These are phyloP conservation scores for Crotalus viridis DNA, from an alignment of 2,113 vertebrate species.

Conservation along the genomic window DNA sequence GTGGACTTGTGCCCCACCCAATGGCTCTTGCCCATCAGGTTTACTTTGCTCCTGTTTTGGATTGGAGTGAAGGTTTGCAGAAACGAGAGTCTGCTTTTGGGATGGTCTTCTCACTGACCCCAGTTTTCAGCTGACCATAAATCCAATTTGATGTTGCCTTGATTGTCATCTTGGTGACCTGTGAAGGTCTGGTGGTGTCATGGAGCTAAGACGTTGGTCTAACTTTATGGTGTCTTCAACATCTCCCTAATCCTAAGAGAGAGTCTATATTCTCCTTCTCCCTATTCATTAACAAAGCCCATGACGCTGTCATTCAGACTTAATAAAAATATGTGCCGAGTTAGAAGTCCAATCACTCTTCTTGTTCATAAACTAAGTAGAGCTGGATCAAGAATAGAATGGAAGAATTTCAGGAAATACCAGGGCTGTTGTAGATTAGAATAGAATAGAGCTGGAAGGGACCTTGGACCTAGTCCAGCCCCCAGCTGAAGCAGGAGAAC, in stretches of 20 bases:
- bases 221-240: background rate
- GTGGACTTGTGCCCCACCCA: background rate
- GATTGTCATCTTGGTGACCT: background rate
- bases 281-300: background rate
- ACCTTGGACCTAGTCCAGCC: too few relatives aligned
- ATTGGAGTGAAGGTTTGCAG: background rate
- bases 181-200: background rate
- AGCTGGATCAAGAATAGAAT: background rate
- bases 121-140: background rate
- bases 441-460: too few relatives aligned
- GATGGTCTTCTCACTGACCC: background rate
- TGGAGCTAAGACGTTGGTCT: background rate
- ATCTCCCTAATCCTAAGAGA: background rate
- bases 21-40: background rate
- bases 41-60: background rate
- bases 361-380: background rate
- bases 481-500: too few relatives aligned
- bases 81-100: slow-evolving; percentile 20
- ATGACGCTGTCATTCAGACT: background rate
- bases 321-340: background rate
- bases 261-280: background rate
- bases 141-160: background rate
- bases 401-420: background rate
- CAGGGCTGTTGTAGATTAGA: background rate
- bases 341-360: background rate